Conservation (phyloP, 2,888 invertebrate genomes). For the Bellardia pandia region DNA sequence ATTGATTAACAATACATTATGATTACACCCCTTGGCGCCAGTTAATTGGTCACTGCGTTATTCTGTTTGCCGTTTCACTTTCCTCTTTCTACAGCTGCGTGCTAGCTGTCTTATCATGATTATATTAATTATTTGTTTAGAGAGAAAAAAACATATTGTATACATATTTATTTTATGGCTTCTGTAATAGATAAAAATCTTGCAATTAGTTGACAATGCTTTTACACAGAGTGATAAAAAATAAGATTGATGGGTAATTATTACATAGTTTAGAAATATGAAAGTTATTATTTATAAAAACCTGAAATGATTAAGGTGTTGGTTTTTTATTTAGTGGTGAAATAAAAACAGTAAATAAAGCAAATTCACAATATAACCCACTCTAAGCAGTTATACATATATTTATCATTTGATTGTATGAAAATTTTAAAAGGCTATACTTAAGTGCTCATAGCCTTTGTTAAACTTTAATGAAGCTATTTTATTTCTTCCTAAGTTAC, state of each 20-base stretch:
- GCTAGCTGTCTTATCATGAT: slow-evolving; percentile 55
- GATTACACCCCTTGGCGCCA: slow-evolving; percentile 72
- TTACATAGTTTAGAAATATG: not conserved
- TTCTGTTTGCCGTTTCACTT: slow-evolving; percentile 6
- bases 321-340: not conserved
- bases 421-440: too few relatives aligned
- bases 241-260: slow-evolving; percentile 47
- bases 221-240: slow-evolving; percentile 22
- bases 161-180: slow-evolving; percentile 57
- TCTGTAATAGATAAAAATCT: slow-evolving; percentile 66
- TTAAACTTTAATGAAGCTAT: not conserved
- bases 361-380: too few relatives aligned
- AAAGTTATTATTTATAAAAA: not conserved
- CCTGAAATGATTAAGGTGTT: slow-evolving; percentile 16
- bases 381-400: too few relatives aligned
- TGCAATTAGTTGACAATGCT: slow-evolving; percentile 52
- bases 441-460: too few relatives aligned
- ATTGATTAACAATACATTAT: slow-evolving; percentile 65
- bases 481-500: not conserved
- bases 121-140: slow-evolving; percentile 64
- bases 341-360: not conserved
- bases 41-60: slow-evolving; percentile 53
- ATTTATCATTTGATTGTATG: too few relatives aligned
- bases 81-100: slow-evolving; percentile 17
- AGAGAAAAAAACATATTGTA: slow-evolving; percentile 9